Conservation (phyloP, 2,888 invertebrate genomes). For the Leucophora obtusa region DNA sequence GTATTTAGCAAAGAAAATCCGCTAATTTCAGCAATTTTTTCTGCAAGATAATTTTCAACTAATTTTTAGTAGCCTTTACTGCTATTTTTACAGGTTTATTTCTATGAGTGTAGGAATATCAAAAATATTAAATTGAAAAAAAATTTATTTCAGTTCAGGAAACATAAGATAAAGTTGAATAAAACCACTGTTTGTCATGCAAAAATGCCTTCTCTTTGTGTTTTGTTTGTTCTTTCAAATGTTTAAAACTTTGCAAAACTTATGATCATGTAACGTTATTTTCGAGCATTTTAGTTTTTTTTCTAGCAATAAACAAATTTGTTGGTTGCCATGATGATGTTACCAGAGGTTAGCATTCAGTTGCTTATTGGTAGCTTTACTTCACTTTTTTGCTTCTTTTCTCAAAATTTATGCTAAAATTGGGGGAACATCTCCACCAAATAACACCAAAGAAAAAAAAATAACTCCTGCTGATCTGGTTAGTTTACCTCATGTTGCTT, state of each 20-base stretch:
- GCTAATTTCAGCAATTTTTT: too few species aligned
- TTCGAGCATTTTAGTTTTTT: slow-evolving; percentile 50
- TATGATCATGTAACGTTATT: slow-evolving; percentile 58
- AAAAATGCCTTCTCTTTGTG: neutral
- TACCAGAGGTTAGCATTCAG: slow-evolving; percentile 55
- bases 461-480: slow-evolving; percentile 55
- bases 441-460: neutral
- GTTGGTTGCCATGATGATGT: slow-evolving; percentile 51
- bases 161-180: too few species aligned
- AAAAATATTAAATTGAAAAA: too few species aligned
- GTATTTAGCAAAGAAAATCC: too few species aligned
- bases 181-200: slow-evolving; percentile 27
- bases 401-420: slow-evolving; percentile 31
- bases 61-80: too few species aligned
- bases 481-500: slow-evolving; percentile 48
- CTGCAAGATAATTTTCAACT: too few species aligned
- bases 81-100: too few species aligned
- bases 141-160: too few species aligned
- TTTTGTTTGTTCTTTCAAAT: neutral
- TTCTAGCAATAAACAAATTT: slow-evolving; percentile 51
- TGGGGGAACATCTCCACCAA: neutral
- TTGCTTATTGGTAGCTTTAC: slow-evolving; percentile 48
- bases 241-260: slow-evolving; percentile 38
- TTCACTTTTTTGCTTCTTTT: slow-evolving; percentile 29
- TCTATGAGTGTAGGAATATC: too few species aligned